phyloP scores from a whole-genome alignment of 2,797 vertebrate genomes.

The Spondyliosoma cantharus region DNA sequence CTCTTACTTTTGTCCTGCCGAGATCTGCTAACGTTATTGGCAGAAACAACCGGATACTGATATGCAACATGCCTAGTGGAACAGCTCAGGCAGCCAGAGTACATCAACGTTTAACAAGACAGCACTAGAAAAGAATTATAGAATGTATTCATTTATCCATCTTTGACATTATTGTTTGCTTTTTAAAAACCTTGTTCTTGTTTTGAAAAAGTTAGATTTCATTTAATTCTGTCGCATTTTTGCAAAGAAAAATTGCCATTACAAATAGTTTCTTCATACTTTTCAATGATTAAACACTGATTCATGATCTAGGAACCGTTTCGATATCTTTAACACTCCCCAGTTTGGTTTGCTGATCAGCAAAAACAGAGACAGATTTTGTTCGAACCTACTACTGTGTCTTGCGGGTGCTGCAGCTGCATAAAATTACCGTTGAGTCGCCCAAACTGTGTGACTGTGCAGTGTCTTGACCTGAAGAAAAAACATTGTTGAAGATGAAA shows the following conservation, averaged over 20 bases:
- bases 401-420: background rate
- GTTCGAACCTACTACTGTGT: background rate
- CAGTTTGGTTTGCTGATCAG: background rate
- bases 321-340: too few species aligned
- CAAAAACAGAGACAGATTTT: background rate
- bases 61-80: background rate
- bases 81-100: background rate
- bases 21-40: background rate
- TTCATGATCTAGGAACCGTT: too few species aligned
- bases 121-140: too few species aligned
- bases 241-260: too few species aligned
- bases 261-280: too few species aligned
- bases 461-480: slow-evolving; percentile 14
- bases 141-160: background rate
- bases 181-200: too few species aligned
- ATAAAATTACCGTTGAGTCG: slow-evolving; percentile 10
- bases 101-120: background rate
- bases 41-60: background rate
- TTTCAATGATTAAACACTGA: too few species aligned
- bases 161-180: too few species aligned
- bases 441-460: background rate
- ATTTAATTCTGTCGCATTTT: too few species aligned
- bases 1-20: background rate
- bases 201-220: too few species aligned
- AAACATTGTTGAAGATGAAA: slow-evolving; percentile 46